Conservation (phyloP, 2,888 invertebrate genomes). For the Synanthedon vespiformis region DNA sequence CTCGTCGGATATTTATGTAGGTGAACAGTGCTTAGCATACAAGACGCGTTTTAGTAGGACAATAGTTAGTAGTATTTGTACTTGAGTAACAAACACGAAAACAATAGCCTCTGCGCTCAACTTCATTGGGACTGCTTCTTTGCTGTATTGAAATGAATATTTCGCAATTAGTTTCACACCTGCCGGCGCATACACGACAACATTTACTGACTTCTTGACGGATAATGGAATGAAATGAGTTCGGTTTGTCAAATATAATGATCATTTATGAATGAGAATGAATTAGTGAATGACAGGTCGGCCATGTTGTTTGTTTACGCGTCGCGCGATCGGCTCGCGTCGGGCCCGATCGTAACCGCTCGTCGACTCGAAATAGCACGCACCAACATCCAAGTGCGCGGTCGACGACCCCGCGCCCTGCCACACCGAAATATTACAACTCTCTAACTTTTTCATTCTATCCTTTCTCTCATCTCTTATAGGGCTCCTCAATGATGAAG, state of each 20-base stretch:
- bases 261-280: conserved; percentile 68
- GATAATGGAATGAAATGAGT: conserved; percentile 22
- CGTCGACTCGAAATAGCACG: conserved; percentile 65
- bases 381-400: conserved; percentile 54
- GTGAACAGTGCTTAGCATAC: neutral
- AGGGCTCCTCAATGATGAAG: neutral
- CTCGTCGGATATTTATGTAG: neutral
- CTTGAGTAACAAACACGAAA: too few relatives aligned
- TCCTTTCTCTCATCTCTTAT: conserved; percentile 17
- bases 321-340: conserved; percentile 43
- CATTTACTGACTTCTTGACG: conserved; percentile 13
- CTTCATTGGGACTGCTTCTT: too few relatives aligned
- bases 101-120: too few relatives aligned
- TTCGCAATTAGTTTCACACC: too few relatives aligned
- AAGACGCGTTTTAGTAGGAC: too few relatives aligned
- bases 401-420: conserved; percentile 62
- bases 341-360: conserved; percentile 42
- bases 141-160: too few relatives aligned
- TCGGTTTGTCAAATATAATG: conserved; percentile 55
- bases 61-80: too few relatives aligned
- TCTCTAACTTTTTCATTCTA: conserved; percentile 35
- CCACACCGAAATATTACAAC: conserved; percentile 63
- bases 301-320: conserved; percentile 67
- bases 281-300: conserved; percentile 67
- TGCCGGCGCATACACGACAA: conserved; percentile 3